Evolutionary conservation across 2,113 vertebrate species (phyloP).

Genomic region (Callipepla californica): DNA sequence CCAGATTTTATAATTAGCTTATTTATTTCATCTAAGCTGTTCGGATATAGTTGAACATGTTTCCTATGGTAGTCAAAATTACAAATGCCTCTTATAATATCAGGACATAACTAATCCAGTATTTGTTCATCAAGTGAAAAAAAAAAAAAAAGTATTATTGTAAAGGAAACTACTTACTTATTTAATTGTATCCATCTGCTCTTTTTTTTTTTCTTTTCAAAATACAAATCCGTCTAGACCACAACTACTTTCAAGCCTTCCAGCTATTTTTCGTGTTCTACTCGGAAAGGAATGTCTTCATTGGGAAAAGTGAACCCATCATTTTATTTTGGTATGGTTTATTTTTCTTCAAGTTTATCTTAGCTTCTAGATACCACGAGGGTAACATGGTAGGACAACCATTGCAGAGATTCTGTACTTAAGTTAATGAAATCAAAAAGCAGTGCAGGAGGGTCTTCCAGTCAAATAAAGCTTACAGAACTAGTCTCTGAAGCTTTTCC

Average conservation of each 20-base stretch:
- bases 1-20: not conserved
- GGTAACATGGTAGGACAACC: not conserved
- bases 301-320: not conserved
- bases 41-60: not conserved
- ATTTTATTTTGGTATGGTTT: not conserved
- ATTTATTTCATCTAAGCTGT: not conserved
- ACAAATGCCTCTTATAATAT: slow-evolving; percentile 41
- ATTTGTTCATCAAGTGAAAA: slow-evolving; percentile 52
- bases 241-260: slow-evolving; percentile 2
- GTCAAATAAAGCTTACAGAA: not conserved
- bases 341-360: not conserved
- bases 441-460: not conserved
- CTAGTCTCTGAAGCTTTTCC: not conserved
- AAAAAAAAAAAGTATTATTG: slow-evolving; percentile 55
- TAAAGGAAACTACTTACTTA: slow-evolving; percentile 52
- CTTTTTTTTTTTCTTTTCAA: not conserved
- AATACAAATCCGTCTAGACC: not conserved
- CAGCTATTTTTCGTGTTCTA: not conserved
- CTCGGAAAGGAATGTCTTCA: not conserved
- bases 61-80: not conserved
- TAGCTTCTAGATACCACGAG: not conserved
- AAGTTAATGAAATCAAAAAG: not conserved
- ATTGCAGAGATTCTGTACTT: not conserved
- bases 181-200: slow-evolving; percentile 55
- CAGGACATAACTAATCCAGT: slow-evolving; percentile 55